Conservation (phyloP, 2,113 vertebrate species). For the Anoura caudifer region DNA sequence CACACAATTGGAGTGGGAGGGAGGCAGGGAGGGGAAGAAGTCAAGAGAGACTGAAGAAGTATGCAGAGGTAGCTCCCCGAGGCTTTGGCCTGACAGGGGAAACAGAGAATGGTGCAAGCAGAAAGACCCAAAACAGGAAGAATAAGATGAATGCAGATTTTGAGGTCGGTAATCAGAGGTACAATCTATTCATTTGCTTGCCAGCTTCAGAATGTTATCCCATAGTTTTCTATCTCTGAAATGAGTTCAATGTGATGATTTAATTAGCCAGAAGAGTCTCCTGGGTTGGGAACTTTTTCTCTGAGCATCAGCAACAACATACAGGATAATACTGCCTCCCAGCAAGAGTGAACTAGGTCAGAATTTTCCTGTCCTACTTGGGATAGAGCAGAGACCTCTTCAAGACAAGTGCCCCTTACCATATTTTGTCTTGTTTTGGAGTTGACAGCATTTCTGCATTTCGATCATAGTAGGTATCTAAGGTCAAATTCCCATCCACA, state of each 20-base stretch:
- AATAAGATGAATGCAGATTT: not conserved
- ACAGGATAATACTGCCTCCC: not conserved
- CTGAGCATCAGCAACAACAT: not conserved
- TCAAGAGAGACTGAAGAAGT: not conserved
- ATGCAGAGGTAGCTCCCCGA: not conserved
- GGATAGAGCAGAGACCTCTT: not conserved
- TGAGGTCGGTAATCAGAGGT: not conserved
- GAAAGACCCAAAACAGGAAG: not conserved
- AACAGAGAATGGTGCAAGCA: not conserved
- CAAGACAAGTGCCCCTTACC: constrained; percentile 78
- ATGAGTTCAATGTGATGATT: not conserved
- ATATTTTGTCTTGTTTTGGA: constrained; percentile 82
- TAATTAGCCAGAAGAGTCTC: not conserved
- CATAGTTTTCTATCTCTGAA: not conserved
- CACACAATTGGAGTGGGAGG: not conserved
- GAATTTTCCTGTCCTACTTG: not conserved
- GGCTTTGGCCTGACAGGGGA: not conserved
- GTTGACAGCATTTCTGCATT: constrained; percentile 74
- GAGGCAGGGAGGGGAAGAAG: not conserved
- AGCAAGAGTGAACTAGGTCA: not conserved
- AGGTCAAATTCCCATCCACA: constrained; percentile 83
- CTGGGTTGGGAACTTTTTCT: not conserved
- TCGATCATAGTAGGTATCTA: constrained; percentile 83
- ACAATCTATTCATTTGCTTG: not conserved
- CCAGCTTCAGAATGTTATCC: not conserved